phyloP scores from a whole-genome alignment of 2,888 invertebrate genomes.

The Dorcus parallelipipedus region DNA sequence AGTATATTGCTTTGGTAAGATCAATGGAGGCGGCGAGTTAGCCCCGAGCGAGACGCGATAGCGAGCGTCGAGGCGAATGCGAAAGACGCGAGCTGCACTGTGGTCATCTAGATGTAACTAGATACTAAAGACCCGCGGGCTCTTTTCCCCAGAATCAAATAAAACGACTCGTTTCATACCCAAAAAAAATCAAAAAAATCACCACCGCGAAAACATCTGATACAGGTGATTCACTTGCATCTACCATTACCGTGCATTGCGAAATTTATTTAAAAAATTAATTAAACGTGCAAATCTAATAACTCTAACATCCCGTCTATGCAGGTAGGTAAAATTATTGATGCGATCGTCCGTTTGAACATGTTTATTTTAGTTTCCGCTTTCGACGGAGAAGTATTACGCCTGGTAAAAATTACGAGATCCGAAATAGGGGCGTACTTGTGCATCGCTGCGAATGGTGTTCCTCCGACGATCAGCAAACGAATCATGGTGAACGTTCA shows the following conservation, averaged over 20 bases:
- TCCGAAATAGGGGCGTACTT: constrained; percentile 89
- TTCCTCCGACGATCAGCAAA: constrained; percentile 86
- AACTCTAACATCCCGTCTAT: not conserved
- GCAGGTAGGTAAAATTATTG: not conserved
- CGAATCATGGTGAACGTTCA: constrained; percentile 84
- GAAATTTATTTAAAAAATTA: too few relatives aligned
- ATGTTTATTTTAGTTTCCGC: constrained; percentile 58
- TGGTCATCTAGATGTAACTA: constrained; percentile 40
- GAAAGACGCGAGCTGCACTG: constrained; percentile 33
- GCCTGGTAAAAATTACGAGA: constrained; percentile 75
- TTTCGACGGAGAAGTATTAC: constrained; percentile 73
- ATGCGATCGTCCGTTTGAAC: constrained; percentile 3
- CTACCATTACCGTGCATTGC: too few relatives aligned
- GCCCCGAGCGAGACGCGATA: constrained; percentile 36
- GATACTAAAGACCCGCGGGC: constrained; percentile 20
- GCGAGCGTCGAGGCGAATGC: constrained; percentile 31
- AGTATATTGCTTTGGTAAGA: constrained; percentile 44
- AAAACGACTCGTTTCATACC: constrained; percentile 7
- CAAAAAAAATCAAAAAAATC: too few relatives aligned
- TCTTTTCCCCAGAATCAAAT: constrained; percentile 20
- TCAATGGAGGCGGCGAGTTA: constrained; percentile 36
- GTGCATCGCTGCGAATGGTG: constrained; percentile 85
- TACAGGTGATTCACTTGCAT: too few relatives aligned
- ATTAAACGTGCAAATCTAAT: not conserved
- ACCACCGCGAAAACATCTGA: too few relatives aligned